phyloP scores from a whole-genome alignment of 2,113 vertebrate species.

The Xenus cinereus region DNA sequence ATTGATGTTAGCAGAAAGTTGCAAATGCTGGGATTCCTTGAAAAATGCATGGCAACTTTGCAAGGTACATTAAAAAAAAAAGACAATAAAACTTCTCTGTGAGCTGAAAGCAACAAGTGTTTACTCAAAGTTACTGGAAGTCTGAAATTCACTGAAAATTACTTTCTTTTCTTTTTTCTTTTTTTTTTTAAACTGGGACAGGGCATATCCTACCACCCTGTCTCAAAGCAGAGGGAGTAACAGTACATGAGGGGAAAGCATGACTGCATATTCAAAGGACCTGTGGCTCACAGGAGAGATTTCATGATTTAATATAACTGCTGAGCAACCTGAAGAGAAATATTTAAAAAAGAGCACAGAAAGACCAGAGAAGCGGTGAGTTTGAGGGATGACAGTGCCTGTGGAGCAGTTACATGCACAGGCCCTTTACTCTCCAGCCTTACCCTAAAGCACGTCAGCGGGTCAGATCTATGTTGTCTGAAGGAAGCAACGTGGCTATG shows the following conservation, averaged over 20 bases:
- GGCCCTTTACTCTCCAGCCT: background rate
- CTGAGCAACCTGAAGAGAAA: conserved; percentile 21
- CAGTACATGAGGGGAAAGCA: background rate
- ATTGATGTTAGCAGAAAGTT: background rate
- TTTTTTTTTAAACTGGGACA: background rate
- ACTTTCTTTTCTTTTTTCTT: background rate
- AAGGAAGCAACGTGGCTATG: background rate
- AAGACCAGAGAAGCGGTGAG: background rate
- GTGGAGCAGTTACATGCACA: background rate
- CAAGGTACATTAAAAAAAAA: background rate
- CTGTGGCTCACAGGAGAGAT: background rate
- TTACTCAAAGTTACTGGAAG: conserved; percentile 13
- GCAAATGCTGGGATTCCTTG: background rate
- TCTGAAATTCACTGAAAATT: conserved; percentile 17
- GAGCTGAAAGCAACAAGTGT: conserved; percentile 37
- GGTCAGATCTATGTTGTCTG: background rate
- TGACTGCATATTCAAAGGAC: conserved; percentile 22
- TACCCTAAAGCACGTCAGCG: background rate
- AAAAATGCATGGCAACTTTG: background rate
- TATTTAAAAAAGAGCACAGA: background rate
- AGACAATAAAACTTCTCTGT: background rate
- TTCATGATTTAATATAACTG: background rate
- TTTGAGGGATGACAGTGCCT: background rate
- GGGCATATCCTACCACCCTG: background rate
- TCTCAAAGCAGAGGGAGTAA: conserved; percentile 53